phyloP scores from a whole-genome alignment of 2,113 vertebrate genomes.

The Haemorhous mexicanus region DNA sequence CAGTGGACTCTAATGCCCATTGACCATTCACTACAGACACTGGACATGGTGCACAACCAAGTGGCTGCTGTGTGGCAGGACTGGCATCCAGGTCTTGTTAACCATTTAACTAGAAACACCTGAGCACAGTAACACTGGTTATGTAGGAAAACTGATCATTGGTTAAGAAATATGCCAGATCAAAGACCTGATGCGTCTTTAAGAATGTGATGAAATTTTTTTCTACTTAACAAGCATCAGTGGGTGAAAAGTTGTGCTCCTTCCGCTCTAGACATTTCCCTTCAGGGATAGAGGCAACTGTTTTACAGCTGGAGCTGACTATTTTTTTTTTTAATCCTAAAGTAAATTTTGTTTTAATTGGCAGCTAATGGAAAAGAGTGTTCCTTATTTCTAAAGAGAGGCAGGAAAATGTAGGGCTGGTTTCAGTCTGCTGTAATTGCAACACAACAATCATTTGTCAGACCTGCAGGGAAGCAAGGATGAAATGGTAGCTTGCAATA shows the following conservation, averaged over 20 bases:
- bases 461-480: neutral
- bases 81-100: neutral
- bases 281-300: neutral
- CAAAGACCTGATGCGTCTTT: neutral
- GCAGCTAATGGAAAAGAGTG: neutral
- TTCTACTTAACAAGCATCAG: neutral
- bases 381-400: neutral
- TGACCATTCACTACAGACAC: neutral
- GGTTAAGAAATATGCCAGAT: neutral
- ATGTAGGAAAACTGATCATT: neutral
- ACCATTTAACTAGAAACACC: neutral
- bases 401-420: neutral
- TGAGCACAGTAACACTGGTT: neutral
- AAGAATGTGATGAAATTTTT: neutral
- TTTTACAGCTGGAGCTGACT: neutral
- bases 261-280: neutral
- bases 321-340: neutral
- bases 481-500: conserved; percentile 4
- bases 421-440: neutral
- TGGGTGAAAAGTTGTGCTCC: neutral
- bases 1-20: neutral
- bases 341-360: conserved; percentile 1
- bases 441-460: conserved; percentile 28
- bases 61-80: neutral
- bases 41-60: neutral